phyloP scores from a whole-genome alignment of 2,888 invertebrate genomes.

The Pristionchus maxplancki region DNA sequence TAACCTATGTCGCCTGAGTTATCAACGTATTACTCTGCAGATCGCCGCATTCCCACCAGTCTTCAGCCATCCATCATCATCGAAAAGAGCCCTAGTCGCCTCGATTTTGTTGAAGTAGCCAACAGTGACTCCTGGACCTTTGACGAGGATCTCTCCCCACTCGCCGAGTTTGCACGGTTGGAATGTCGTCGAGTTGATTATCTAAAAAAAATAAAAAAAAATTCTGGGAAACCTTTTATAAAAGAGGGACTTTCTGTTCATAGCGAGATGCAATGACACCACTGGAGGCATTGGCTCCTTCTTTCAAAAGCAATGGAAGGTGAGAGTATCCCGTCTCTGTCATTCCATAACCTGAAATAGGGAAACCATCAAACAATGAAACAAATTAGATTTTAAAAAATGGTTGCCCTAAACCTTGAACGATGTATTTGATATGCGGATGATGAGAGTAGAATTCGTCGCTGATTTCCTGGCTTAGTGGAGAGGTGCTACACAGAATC shows the following conservation, averaged over 20 bases:
- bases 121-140: not conserved
- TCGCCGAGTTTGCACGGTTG: not conserved
- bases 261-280: not conserved
- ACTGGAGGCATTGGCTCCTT: not conserved
- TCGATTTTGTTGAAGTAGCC: not conserved
- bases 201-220: not conserved
- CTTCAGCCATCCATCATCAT: not conserved
- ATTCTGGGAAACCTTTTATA: not conserved
- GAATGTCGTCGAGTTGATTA: not conserved
- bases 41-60: too few species aligned
- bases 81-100: not conserved
- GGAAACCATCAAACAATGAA: not conserved
- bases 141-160: not conserved
- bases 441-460: not conserved
- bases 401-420: not conserved
- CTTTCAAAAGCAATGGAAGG: not conserved
- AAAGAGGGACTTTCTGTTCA: not conserved
- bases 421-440: not conserved
- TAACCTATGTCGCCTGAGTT: not conserved
- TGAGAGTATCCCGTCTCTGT: not conserved
- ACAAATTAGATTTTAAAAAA: not conserved
- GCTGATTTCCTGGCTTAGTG: not conserved
- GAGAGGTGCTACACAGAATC: not conserved
- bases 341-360: not conserved
- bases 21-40: too few species aligned